Evolutionary conservation across 2,113 vertebrate genomes (phyloP), one percentile per base, ranked within the genome.

Genomic region (Plectropomus leopardus): DNA sequence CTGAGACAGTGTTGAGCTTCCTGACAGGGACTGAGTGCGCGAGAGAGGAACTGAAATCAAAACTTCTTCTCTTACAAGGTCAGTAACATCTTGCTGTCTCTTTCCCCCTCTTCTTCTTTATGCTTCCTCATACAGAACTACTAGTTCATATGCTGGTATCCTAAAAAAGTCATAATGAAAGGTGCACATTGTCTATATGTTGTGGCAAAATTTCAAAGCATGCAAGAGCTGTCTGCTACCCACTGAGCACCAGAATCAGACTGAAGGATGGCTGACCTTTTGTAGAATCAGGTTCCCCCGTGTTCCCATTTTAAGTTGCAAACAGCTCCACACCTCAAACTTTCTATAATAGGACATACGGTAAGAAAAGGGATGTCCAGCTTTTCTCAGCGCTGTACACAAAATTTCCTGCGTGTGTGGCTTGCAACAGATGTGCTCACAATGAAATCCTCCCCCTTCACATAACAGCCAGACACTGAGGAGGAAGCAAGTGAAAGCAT

Each of bases 51-150:
- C 87, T 89, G 86, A 93, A 92, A 88, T 91, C 89, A 91, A 88
- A 85, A 91, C 91, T 74, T 79, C 74, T 80, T 79, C 84, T 85
- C 84, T 79, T 82, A 79, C 92, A 95, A 95, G 95, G 95, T 96
- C 92, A 94, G 95, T 90, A 82, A 90, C 79, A 76, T 83, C 85
- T 86, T 61, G 47, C 78, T 82, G 77, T 80, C 83, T 86, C 48
- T 82, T 84, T 84, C 74, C 47, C 11, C 36, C n/a, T 86, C 68
- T n/a, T 36, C 65, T 42, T 65, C 69, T 51, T 42, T 14, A 23
- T 34, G 28, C 21, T 74, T 51, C 14, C 4, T 47, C 54, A 24
- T 47, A 8, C 36, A 40, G 36, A 10, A 40, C 40, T 66, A 66
- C 36, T 42, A 13, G 58, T 69, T 75, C 6, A 21, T 63, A 55